Conservation (phyloP, 2,888 invertebrate genomes). For the Drosophila pegasa region DNA sequence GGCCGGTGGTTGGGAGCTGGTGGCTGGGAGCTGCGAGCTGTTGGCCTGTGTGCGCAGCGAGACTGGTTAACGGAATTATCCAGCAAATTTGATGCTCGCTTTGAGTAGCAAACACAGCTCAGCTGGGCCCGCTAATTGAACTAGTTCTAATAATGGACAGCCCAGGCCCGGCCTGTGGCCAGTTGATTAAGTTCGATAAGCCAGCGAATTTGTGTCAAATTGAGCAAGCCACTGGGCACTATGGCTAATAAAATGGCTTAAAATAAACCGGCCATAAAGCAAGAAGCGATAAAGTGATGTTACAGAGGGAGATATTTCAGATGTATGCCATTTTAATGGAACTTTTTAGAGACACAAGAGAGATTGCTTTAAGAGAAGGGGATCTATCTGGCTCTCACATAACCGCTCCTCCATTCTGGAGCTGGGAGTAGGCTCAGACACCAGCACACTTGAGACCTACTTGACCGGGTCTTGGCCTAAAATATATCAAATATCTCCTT, state of each 20-base stretch:
- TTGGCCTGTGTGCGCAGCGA: background rate
- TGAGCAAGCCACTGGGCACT: background rate
- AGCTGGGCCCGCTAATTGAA: slow-evolving; percentile 42
- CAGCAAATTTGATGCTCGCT: slow-evolving; percentile 40
- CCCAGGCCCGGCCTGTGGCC: background rate
- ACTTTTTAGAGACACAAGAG: too few species aligned
- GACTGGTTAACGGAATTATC: slow-evolving; percentile 37
- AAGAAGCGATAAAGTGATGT: background rate
- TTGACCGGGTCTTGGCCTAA: too few species aligned
- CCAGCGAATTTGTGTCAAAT: slow-evolving; percentile 17
- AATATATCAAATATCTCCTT: too few species aligned
- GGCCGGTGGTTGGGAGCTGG: too few species aligned
- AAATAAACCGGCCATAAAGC: background rate
- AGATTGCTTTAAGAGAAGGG: too few species aligned
- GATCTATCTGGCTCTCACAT: too few species aligned
- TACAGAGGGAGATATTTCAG: too few species aligned
- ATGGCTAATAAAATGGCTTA: background rate
- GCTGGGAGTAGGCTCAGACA: too few species aligned
- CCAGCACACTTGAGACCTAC: too few species aligned
- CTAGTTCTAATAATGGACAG: slow-evolving; percentile 37
- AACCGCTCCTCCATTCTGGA: too few species aligned
- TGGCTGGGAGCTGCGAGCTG: background rate
- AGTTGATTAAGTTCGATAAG: slow-evolving; percentile 27
- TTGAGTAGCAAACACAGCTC: slow-evolving; percentile 37
- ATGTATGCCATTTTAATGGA: background rate